Evolutionary conservation across 2,113 vertebrate genomes (phyloP).

Genomic region (Castor canadensis): DNA sequence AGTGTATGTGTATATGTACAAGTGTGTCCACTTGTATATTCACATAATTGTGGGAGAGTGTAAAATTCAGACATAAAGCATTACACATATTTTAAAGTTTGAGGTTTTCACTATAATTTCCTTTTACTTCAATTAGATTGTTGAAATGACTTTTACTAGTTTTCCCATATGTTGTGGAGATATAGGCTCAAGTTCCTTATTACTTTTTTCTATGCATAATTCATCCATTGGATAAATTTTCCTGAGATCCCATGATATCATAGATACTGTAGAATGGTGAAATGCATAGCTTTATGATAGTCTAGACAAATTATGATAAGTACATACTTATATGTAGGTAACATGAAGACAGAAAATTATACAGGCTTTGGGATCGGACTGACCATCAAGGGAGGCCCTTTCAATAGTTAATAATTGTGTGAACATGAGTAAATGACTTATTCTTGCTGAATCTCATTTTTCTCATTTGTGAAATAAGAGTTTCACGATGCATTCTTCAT

Average conservation of each 20-base stretch:
- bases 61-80: neutral
- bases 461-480: neutral
- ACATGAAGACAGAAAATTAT: neutral
- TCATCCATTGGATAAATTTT: neutral
- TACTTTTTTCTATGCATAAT: neutral
- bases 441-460: neutral
- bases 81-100: neutral
- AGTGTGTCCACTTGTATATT: neutral
- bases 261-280: neutral
- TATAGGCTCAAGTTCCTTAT: neutral
- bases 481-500: neutral
- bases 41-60: neutral
- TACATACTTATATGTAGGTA: neutral
- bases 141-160: neutral
- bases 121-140: neutral
- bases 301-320: no score
- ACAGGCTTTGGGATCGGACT: neutral
- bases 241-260: neutral
- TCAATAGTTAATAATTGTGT: neutral
- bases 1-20: accelerated
- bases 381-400: neutral
- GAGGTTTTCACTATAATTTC: neutral
- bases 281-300: neutral
- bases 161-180: neutral
- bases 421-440: neutral